Evolutionary conservation across 2,888 invertebrate genomes (phyloP).

Genomic region (Griposia aprilina): DNA sequence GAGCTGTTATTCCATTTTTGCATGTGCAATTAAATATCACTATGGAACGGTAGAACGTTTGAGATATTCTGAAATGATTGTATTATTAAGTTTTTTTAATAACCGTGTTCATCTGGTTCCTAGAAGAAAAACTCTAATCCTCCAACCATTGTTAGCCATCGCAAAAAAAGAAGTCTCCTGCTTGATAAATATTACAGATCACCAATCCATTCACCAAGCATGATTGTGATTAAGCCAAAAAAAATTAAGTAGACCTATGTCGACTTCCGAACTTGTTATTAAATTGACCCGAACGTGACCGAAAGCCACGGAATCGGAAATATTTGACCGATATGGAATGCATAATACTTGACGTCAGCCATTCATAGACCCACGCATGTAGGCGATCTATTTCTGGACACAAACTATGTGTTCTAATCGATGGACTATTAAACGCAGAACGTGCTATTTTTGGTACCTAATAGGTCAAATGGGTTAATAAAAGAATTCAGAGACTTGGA

Average conservation of each 20-base stretch:
- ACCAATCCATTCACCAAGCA: not conserved
- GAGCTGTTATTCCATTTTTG: too few relatives aligned
- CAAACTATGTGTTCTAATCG: conserved; percentile 11
- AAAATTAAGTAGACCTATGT: not conserved
- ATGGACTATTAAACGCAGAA: not conserved
- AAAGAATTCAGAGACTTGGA: too few relatives aligned
- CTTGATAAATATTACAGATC: not conserved
- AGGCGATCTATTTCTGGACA: conserved; percentile 34
- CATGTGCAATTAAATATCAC: not conserved
- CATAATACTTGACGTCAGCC: conserved; percentile 46
- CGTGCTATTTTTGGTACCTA: not conserved
- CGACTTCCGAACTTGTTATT: not conserved
- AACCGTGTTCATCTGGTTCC: not conserved
- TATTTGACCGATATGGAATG: conserved; percentile 44
- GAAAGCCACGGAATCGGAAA: conserved; percentile 8
- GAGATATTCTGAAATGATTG: not conserved
- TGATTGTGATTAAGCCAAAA: not conserved
- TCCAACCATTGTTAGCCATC: not conserved
- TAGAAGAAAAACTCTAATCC: not conserved
- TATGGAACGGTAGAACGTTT: not conserved
- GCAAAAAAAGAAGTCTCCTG: not conserved
- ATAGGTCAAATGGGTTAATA: not conserved
- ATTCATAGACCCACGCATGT: conserved; percentile 45
- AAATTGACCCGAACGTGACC: not conserved
- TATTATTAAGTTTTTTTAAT: not conserved